Percentiles rank a stretch among this genome's conserved stretches.
phyloP scores from a whole-genome alignment of 2,888 invertebrate species.

The Seira musarum region DNA sequence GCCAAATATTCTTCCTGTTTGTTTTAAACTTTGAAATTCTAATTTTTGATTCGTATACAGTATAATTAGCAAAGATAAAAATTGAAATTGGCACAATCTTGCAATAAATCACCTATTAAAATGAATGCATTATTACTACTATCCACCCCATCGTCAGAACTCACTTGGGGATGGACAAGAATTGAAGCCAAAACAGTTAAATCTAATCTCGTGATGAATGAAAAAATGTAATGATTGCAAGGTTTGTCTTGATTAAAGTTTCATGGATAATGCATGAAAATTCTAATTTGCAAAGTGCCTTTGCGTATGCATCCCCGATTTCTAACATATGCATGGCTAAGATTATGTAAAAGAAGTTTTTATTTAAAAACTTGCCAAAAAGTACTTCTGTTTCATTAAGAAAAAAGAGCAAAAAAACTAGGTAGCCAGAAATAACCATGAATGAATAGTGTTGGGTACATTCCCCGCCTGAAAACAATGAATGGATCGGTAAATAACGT shows the following conservation, averaged over 20 bases:
- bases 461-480: not conserved
- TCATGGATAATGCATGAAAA: not conserved
- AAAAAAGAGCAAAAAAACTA: not conserved
- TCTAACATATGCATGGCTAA: not conserved
- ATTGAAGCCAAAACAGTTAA: conserved; percentile 15
- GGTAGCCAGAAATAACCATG: not conserved
- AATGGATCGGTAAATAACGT: not conserved
- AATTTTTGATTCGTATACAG: not conserved
- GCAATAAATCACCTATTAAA: conserved; percentile 34
- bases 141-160: no score
- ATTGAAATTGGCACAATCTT: not conserved
- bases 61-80: not conserved
- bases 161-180: conserved; percentile 25
- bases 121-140: not conserved
- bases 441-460: not conserved
- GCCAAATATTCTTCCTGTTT: not conserved
- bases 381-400: not conserved
- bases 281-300: not conserved
- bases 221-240: not conserved
- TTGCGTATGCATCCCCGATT: no score
- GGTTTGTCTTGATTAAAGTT: not conserved
- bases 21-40: not conserved
- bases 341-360: not conserved
- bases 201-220: not conserved
- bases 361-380: not conserved